These are phyloP conservation scores for Butorides virescens DNA, from an alignment of 2,113 vertebrate species.

Conservation along the genomic window DNA sequence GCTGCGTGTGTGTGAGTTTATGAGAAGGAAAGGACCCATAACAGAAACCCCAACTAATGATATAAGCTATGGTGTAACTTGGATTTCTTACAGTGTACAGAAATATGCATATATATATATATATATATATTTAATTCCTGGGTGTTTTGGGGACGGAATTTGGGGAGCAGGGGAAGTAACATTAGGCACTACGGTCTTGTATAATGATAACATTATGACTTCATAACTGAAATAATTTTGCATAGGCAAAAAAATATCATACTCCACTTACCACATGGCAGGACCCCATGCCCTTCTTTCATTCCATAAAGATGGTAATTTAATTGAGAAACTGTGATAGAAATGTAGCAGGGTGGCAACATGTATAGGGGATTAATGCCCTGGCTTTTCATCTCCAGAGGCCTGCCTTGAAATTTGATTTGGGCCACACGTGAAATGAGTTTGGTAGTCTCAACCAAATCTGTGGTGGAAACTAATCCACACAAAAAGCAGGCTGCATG, in stretches of 20 bases:
- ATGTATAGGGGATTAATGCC: neutral
- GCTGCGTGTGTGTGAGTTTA: slow-evolving; percentile 9
- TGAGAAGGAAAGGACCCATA: neutral
- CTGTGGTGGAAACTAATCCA: neutral
- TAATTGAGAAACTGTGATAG: slow-evolving; percentile 41
- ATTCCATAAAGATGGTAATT: slow-evolving; percentile 37
- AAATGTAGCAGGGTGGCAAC: slow-evolving; percentile 12
- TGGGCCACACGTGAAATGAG: slow-evolving; percentile 13
- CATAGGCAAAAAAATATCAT: slow-evolving; percentile 12
- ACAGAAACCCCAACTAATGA: neutral
- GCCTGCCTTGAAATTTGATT: neutral
- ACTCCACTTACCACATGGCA: slow-evolving; percentile 37
- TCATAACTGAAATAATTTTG: slow-evolving; percentile 54
- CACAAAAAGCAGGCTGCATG: neutral
- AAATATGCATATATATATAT: neutral
- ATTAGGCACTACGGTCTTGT: neutral
- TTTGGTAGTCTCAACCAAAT: slow-evolving; percentile 15
- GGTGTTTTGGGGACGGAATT: neutral
- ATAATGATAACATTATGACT: slow-evolving; percentile 45
- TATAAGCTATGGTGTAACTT: neutral
- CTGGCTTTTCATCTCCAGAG: slow-evolving; percentile 11
- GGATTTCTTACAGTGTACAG: neutral
- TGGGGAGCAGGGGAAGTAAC: neutral
- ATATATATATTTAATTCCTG: neutral
- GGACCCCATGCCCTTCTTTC: slow-evolving; percentile 23